Evolutionary conservation across 2,888 invertebrate genomes (phyloP), one percentile per base, ranked within the genome.

Genomic region (Campopleginae sp.): DNA sequence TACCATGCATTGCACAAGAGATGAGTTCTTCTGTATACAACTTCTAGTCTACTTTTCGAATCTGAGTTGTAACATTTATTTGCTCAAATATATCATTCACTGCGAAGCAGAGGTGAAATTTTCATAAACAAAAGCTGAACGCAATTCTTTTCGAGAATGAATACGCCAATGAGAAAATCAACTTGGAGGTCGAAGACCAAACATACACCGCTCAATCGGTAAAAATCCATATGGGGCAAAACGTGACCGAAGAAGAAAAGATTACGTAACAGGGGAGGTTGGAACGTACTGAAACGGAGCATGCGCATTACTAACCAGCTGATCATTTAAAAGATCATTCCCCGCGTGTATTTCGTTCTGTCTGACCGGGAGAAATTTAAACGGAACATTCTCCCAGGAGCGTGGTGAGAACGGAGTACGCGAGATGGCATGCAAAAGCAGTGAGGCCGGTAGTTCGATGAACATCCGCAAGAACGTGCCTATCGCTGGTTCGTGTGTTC

Each of bases 241-340:
- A 58, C 58, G 58, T 27, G 27, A 27, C 58, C 27, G 46, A 17
- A 48, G 58, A 27, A 58, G 58, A 58, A 58, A 58, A 27, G 58
- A 27, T 58, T 58, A 58, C 27, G 58, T 58, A 58, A 58, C 58
- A 14, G 27, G 1, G 27, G 19, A 27, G 14, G 5, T 58, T 23
- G 14, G 14, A 14, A 27, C 1, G 5, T 27, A 58, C 27, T 14
- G 27, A 27, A 27, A 14, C 27, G 12, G 61, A 27, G 85, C 86
- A 82, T 75, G 87, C 84, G 84, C 82, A 23, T 31, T 63, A 44
- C 33, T 10, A n/a, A 65, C 38, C 38, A 65, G 38, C 65, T 38
- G 33, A 65, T 65, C 7, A n/a, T 65, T 38, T 4, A 7, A 65
- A 65, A 38, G 14, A 33, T 65, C 38, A 19, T 65, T 38, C 33